phyloP scores from a whole-genome alignment of 2,888 invertebrate species.

The Tridacna gigas region DNA sequence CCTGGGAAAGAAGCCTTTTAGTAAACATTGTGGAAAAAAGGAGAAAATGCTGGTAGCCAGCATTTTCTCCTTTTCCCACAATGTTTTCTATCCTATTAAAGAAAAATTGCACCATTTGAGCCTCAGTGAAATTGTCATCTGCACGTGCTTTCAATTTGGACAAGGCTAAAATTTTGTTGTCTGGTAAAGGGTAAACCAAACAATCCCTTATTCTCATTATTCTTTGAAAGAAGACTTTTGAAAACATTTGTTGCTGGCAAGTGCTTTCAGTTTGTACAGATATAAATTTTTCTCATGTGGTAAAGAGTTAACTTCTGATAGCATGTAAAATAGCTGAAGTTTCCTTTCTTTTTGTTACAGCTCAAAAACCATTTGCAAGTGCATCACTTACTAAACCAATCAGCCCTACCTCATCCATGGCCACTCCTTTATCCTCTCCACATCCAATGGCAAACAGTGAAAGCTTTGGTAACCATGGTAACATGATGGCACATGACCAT shows the following conservation, averaged over 20 bases:
- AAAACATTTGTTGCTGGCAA: too few species aligned
- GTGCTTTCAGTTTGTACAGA: too few species aligned
- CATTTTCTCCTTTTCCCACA: background rate
- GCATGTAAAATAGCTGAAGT: too few species aligned
- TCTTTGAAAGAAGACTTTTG: too few species aligned
- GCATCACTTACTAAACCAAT: slow-evolving; percentile 37
- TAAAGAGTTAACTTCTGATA: too few species aligned
- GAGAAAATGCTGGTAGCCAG: background rate
- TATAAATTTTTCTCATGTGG: too few species aligned
- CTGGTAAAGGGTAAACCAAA: too few species aligned
- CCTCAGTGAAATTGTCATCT: too few species aligned
- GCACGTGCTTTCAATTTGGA: too few species aligned
- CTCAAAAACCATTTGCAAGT: slow-evolving; percentile 34
- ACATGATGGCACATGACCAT: slow-evolving; percentile 12
- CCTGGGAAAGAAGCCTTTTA: background rate
- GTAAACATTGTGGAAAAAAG: background rate
- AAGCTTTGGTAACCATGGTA: slow-evolving; percentile 16
- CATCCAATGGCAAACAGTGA: background rate
- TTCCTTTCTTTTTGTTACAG: slow-evolving; percentile 19
- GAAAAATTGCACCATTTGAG: too few species aligned
- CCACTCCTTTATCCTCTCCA: slow-evolving; percentile 45
- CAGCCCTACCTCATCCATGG: slow-evolving; percentile 41
- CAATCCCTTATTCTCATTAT: too few species aligned
- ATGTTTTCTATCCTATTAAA: background rate
- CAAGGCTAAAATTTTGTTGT: too few species aligned